Conservation (phyloP, 92 coral and sea anemone genomes). For the Pocillopora grandis region DNA sequence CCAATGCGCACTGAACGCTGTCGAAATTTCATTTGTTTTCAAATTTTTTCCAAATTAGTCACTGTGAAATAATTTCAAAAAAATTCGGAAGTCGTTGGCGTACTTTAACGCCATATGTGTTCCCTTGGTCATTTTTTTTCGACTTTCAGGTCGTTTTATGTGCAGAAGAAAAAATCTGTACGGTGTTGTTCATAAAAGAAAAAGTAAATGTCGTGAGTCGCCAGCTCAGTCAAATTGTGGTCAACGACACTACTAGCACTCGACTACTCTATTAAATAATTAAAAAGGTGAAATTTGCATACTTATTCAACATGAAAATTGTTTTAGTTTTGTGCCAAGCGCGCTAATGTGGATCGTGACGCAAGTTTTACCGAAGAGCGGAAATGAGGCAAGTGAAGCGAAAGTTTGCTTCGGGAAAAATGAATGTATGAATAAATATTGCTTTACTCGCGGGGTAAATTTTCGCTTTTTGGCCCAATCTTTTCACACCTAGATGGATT, state of each 20-base stretch:
- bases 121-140: too few species aligned
- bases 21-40: neutral
- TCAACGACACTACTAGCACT: constrained; percentile 21
- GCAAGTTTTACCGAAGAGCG: constrained; percentile 20
- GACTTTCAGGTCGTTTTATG: too few species aligned
- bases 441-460: neutral
- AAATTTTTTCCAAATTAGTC: constrained; percentile 6
- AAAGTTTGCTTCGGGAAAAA: neutral
- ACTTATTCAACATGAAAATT: constrained; percentile 27
- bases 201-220: too few species aligned
- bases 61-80: neutral
- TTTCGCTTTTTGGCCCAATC: neutral
- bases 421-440: neutral
- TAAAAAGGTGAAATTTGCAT: constrained; percentile 37
- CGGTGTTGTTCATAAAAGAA: too few species aligned
- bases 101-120: neutral
- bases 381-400: neutral
- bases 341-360: constrained; percentile 25
- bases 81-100: neutral
- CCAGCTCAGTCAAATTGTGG: neutral
- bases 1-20: neutral
- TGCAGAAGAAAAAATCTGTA: too few species aligned
- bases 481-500: neutral
- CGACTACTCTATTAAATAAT: constrained; percentile 38
- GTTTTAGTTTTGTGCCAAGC: constrained; percentile 16